Base-by-base conservation (phyloP, 1,140 invertebrate species). In the Pectinophora gossypiella region DNA sequence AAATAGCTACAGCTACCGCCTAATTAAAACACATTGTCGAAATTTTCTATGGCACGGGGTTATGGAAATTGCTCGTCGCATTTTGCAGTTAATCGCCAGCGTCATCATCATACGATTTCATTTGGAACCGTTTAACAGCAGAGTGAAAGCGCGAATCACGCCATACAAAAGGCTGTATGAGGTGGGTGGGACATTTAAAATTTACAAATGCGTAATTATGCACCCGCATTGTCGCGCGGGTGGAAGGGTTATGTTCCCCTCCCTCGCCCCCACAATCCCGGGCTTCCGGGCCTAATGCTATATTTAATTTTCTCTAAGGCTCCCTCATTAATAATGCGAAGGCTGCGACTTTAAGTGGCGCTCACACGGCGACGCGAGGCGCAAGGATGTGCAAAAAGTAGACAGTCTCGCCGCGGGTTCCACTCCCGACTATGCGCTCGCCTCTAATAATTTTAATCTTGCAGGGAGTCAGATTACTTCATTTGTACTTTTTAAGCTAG, bases 121-220 rank as follows among this genome's bases (percentile, higher is more conserved):
- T 78, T 78, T 72, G 61, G 69, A 68, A 71, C 42, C 77, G 65
- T 79, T 81, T 74, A 79, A 78, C 74, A 67, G 64, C 68, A 64
- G 52, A 56, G 53, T 76, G 74, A 82, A 80, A 76, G 68, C 72
- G 69, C 70, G 78, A 84, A 86, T 84, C 80, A 81, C 80, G 76
- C 67, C 73, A 66, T 82, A 86, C 80, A 85, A 85, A 82, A 80
- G 76, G 67, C 72, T 76, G 65, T 77, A 79, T 77, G 78, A 80
- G 72, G 75, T 75, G 82, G 75, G 76, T 75, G 76, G 72, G 61
- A 82, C 80, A 86, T 86, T 86, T 84, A 84, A 86, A 86, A 86
- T 86, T 86, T 86, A 86, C 83, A 86, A 86, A 86, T 86, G 80
- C 83, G 80, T 84, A 84, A 86, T 86, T 86, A 86, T 86, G 83